Evolutionary conservation across 2,113 vertebrate species (phyloP), one percentile per base, ranked within the genome.

Genomic region (Crotophaga sulcirostris): DNA sequence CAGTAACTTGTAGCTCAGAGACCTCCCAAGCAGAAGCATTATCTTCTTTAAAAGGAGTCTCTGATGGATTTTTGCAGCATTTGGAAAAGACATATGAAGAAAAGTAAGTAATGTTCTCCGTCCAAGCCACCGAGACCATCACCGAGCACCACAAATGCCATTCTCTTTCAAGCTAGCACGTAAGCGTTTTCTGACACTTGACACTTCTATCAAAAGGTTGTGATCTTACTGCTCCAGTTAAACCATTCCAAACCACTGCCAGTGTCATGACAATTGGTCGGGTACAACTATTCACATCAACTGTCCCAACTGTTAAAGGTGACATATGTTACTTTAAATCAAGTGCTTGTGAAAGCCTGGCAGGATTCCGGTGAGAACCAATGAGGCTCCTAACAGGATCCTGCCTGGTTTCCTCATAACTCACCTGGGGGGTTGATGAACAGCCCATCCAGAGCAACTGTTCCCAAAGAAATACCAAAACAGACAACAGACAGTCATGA

Each of bases 1-100:
- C 90, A 96, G 73, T 56, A 74, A 51, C 68, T 66, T 45, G 3
- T 23, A 94, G 87, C 87, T 68, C 49, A 0, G 49, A 75, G 85
- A 93, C 94, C 81, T 90, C 94, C 94, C 96, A 95, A 34, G 84
- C 82, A 91, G 60, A 81, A 75, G 44, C 10, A 89, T 75, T 67
- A 93, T 84, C 93, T 93, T 70, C 52, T 75, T 87, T 42, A 34
- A 69, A 74, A 83, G 15, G 16, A 93, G 63, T 28, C 47, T 79
- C 86, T 55, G 29, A 64, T 31, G 52, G 70, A 73, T 79, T 94
- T 85, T 38, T 70, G 59, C 40, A 91, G 80, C n/a, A 69, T 49
- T 92, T 94, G 36, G 44, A 92, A 88, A 9, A 73, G 70, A 66
- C 17, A 34, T 7, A 24, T 1, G 3, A 83, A 12, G 19, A 88